Conservation (phyloP, 2,888 invertebrate genomes). For the Spialia ferax region DNA sequence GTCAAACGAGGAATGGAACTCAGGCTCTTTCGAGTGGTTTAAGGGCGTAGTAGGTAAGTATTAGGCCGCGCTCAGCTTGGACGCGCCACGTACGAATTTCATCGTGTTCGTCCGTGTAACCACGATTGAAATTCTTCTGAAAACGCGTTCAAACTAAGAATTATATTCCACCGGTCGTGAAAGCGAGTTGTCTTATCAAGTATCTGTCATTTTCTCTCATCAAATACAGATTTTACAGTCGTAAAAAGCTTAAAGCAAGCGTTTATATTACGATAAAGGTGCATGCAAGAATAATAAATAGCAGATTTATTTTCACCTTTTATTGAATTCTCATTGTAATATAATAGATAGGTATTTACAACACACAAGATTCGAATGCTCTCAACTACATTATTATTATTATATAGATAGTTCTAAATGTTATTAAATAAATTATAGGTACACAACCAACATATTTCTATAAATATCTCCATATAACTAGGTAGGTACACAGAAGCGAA, state of each 20-base stretch:
- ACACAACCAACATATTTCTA: conserved; percentile 69
- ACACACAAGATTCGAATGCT: conserved; percentile 63
- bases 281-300: conserved; percentile 29
- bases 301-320: conserved; percentile 60
- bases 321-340: conserved; percentile 79
- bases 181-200: too few relatives aligned
- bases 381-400: conserved; percentile 67
- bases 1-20: too few relatives aligned
- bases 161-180: too few relatives aligned
- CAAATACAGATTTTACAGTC: too few relatives aligned
- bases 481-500: conserved; percentile 50
- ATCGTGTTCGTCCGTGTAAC: too few relatives aligned
- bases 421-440: conserved; percentile 65
- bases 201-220: too few relatives aligned
- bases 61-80: too few relatives aligned
- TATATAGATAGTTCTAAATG: conserved; percentile 61
- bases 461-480: conserved; percentile 42
- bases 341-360: conserved; percentile 76
- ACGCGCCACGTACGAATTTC: too few relatives aligned
- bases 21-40: too few relatives aligned
- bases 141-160: too few relatives aligned
- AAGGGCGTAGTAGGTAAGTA: too few relatives aligned
- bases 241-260: background rate
- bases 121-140: too few relatives aligned
- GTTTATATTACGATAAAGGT: background rate